Evolutionary conservation across 2,113 vertebrate genomes (phyloP).

Genomic region (Arvicanthis niloticus): DNA sequence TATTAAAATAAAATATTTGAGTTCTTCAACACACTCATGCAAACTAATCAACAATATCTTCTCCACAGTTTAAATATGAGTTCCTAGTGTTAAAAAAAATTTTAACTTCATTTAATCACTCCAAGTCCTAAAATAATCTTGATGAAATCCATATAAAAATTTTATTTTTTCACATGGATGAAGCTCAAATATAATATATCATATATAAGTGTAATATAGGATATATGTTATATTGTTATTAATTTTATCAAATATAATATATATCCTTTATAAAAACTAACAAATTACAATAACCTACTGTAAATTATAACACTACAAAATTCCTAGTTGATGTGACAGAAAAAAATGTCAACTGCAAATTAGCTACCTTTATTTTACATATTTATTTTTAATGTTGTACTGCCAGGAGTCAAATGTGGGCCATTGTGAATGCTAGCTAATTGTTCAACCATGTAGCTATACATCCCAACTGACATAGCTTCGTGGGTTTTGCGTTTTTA

Average conservation of each 20-base stretch:
- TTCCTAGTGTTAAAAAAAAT: background rate
- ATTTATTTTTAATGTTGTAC: no score
- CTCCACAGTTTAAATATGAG: background rate
- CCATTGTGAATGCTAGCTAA: no score
- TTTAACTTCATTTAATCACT: background rate
- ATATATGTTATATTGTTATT: background rate
- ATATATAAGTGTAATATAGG: background rate
- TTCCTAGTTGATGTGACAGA: no score
- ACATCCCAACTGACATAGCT: no score
- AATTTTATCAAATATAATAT: background rate
- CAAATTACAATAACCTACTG: no score
- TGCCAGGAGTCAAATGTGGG: no score
- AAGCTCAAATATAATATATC: background rate
- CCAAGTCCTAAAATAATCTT: background rate
- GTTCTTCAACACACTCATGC: background rate
- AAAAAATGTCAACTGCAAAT: background rate
- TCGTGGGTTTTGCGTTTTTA: no score
- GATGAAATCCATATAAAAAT: background rate
- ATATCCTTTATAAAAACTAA: background rate
- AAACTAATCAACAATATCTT: background rate
- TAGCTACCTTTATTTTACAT: background rate
- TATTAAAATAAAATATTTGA: background rate
- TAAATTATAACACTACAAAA: background rate
- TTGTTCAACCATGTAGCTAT: no score
- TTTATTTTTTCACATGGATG: background rate